Percentiles rank a stretch among this genome's conserved stretches.
Evolutionary conservation across 92 coral and sea anemone species (phyloP).

Genomic region (Epizoanthus stellaris): DNA sequence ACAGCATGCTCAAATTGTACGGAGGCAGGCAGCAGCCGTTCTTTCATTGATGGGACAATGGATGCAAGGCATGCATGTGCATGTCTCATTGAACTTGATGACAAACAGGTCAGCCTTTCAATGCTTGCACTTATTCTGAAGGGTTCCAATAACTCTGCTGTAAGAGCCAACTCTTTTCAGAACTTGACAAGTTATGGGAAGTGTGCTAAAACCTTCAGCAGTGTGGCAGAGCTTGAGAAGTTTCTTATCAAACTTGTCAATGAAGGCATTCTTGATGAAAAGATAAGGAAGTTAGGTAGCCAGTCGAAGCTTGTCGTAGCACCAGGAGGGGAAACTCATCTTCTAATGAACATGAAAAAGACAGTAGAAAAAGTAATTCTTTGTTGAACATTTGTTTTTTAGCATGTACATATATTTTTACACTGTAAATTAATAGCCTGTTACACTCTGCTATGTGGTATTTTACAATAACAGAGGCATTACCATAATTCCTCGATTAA

Average conservation of each 20-base stretch:
- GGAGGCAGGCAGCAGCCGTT: neutral
- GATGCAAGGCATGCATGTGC: constrained; percentile 8
- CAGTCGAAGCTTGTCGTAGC: neutral
- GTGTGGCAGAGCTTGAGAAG: neutral
- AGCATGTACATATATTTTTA: too few relatives aligned
- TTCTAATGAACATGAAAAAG: neutral
- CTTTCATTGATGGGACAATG: neutral
- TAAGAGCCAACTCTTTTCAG: neutral
- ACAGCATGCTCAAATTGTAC: too few relatives aligned
- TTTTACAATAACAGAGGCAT: too few relatives aligned
- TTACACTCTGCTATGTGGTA: too few relatives aligned
- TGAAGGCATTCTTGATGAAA: neutral
- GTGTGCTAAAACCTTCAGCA: neutral
- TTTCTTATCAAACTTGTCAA: constrained; percentile 4
- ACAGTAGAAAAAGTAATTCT: too few relatives aligned
- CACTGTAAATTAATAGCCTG: too few relatives aligned
- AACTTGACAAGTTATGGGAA: neutral
- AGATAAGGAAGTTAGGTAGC: neutral
- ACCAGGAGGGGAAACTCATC: neutral
- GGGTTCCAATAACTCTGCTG: neutral
- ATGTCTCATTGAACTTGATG: neutral
- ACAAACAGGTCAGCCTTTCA: neutral
- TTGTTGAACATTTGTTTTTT: too few relatives aligned
- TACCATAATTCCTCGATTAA: too few relatives aligned
- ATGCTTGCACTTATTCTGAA: constrained; percentile 10